Evolutionary conservation across 2,888 invertebrate genomes (phyloP).

Genomic region (Furcula furcula): DNA sequence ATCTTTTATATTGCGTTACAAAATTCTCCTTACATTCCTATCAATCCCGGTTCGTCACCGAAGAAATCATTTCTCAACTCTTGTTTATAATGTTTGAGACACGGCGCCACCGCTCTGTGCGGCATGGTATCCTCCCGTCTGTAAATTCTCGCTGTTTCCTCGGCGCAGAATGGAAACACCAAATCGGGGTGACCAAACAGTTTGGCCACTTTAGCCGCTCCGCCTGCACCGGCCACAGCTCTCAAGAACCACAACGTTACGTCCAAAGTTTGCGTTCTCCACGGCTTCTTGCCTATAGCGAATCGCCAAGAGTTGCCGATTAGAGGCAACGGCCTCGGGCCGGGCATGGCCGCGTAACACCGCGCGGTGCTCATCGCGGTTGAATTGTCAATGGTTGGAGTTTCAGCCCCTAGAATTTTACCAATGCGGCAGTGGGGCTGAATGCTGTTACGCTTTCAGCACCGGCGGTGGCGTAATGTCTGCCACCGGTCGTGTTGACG

Average conservation of each 20-base stretch:
- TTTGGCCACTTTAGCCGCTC: conserved; percentile 84
- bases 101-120: conserved; percentile 87
- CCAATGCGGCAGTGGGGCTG: conserved; percentile 55
- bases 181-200: conserved; percentile 89
- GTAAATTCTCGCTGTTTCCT: conserved; percentile 87
- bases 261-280: conserved; percentile 79
- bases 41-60: conserved; percentile 86
- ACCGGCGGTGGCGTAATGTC: conserved; percentile 52
- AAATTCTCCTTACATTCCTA: conserved; percentile 87
- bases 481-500: conserved; percentile 48
- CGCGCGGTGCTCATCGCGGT: conserved; percentile 68
- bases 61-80: conserved; percentile 86
- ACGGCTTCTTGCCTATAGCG: conserved; percentile 78
- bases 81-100: conserved; percentile 87
- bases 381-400: conserved; percentile 47
- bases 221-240: conserved; percentile 69
- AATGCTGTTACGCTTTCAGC: conserved; percentile 63
- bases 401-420: conserved; percentile 53
- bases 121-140: conserved; percentile 86
- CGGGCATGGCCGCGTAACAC: conserved; percentile 86
- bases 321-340: conserved; percentile 87
- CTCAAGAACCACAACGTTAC: conserved; percentile 73
- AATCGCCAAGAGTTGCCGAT: conserved; percentile 92
- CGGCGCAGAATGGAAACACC: conserved; percentile 87
- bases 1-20: too few species aligned